A percentile compares a stretch with the other conserved stretches of the same genome.
These are phyloP conservation scores for Miichthys miiuy DNA, from an alignment of 2,797 vertebrate genomes.

Conservation along the genomic window DNA sequence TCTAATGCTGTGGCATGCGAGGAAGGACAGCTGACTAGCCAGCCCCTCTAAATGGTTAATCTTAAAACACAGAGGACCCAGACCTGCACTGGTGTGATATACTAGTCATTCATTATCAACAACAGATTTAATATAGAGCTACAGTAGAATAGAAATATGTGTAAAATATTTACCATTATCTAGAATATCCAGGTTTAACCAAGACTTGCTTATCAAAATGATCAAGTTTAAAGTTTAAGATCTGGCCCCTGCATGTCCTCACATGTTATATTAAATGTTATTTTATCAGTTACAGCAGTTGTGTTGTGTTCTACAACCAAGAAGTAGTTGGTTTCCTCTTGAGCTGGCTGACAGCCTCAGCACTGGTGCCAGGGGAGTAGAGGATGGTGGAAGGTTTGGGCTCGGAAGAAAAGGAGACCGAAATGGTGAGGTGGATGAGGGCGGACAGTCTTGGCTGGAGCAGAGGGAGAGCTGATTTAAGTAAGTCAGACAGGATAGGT, in stretches of 20 bases:
- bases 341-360: constrained; percentile 18
- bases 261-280: not conserved
- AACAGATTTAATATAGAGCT: not conserved
- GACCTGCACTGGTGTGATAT: constrained; percentile 28
- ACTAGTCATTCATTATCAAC: constrained; percentile 39
- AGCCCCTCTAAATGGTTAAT: constrained; percentile 79
- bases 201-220: not conserved
- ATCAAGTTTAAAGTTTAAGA: not conserved
- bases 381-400: constrained; percentile 30
- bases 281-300: not conserved
- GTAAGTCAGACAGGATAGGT: constrained; percentile 40
- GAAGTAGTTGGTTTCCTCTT: constrained; percentile 8
- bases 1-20: constrained; percentile 81
- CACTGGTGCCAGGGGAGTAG: not conserved
- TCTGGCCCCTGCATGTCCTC: not conserved
- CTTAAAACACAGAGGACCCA: constrained; percentile 67
- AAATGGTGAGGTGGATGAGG: constrained; percentile 25
- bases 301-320: not conserved
- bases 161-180: not conserved
- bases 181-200: not conserved
- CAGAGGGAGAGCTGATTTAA: constrained; percentile 33
- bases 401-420: constrained; percentile 24
- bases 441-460: constrained; percentile 39
- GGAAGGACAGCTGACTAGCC: constrained; percentile 84
- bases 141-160: not conserved